Percentiles rank a stretch among this genome's conserved stretches.
These are phyloP conservation scores for Haliclystus octoradiatus DNA, from an alignment of 30 jellyfish, hydroid and myxozoan genomes.

Conservation along the genomic window DNA sequence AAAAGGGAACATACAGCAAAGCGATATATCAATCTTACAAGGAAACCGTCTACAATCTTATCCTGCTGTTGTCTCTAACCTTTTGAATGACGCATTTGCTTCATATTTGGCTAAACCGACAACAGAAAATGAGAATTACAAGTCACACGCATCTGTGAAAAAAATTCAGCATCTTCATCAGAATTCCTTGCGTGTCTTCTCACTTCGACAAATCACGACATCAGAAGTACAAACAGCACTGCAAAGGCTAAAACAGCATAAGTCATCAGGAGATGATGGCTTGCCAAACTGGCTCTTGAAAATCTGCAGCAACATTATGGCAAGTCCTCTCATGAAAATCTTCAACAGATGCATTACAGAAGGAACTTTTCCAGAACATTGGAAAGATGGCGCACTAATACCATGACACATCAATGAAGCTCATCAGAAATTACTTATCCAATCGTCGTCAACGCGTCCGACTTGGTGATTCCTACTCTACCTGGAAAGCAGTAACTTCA, in stretches of 20 bases:
- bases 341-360: background rate
- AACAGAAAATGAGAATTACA: background rate
- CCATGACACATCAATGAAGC: background rate
- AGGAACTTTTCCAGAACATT: background rate
- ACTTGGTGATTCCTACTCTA: no score
- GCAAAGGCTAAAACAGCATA: background rate
- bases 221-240: background rate
- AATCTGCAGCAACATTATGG: background rate
- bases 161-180: no score
- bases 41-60: background rate
- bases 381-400: background rate
- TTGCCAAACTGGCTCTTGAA: background rate
- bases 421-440: no score
- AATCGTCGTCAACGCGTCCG: no score
- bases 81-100: background rate
- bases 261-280: background rate
- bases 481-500: no score
- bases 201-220: background rate
- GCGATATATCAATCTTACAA: background rate
- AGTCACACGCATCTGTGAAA: background rate
- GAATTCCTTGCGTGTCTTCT: background rate
- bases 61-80: background rate
- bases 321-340: background rate
- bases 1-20: no score
- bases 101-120: background rate